Evolutionary conservation across 2,888 invertebrate species (phyloP), one percentile per base, ranked within the genome.

Genomic region (Amphipoea lucens): DNA sequence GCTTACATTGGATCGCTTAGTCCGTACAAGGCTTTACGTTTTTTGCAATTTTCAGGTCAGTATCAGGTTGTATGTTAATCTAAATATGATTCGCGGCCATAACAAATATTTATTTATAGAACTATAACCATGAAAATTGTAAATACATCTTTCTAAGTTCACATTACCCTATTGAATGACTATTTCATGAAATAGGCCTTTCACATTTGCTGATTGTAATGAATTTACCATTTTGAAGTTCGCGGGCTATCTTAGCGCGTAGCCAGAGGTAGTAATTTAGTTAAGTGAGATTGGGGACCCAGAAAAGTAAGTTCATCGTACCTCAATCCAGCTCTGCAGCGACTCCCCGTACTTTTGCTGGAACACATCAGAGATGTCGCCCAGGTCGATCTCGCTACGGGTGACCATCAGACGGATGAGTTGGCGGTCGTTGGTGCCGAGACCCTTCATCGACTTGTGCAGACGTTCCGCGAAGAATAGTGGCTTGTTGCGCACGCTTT

Each of bases 401-500:
- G 98, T 98, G 71, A 98, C 98, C 90, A 99, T 97, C 79, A 99
- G 96, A 91, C 99, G 98, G 90, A 99, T 99, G 87, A 99, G 97
- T 90, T 98, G 98, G 72, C 97, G 97, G 94, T 99, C 99, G 92
- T 98, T 98, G 7, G 99, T 99, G 82, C 99, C 99, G 86, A 98
- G 94, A 7, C 99, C 99, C 92, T 98, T 98, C 98, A 99, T 99
- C 76, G 98, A 98, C 92, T 98, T 98, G 95, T 99, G 98, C 75
- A 99, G 97, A 67, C 98, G 98, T 92, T 98, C 98, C 0, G 99
- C 99, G 95, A 99, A 99, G 97, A 98, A 99, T 60, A 97, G 97
- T 0, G 98, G 97, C 94, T 98, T 98, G 94, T 98, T 98, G 91
- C 98, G 98, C 1, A 98, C 98, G 85, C 98, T 98, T 94, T 98